Conservation (phyloP, 1,140 invertebrate genomes). For the Reticulitermes speratus region DNA sequence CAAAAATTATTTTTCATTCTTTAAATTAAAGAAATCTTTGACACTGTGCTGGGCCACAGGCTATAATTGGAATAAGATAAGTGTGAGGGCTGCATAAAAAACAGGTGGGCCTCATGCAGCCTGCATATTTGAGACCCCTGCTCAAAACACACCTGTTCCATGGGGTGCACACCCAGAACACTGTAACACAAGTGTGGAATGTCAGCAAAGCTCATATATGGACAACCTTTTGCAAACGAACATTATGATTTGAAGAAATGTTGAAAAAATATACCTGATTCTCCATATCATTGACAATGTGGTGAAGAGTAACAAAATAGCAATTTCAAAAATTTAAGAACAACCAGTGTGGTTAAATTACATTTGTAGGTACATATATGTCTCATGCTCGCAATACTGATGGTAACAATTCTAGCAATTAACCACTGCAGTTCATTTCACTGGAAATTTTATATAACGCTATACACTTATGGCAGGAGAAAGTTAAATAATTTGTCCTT, state of each 20-base stretch:
- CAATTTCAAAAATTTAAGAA: background rate
- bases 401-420: background rate
- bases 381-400: background rate
- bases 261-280: constrained; percentile 26
- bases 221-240: background rate
- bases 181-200: background rate
- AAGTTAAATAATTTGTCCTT: background rate
- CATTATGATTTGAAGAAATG: background rate
- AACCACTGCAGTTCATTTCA: background rate
- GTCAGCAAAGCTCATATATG: background rate
- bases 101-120: too few relatives aligned
- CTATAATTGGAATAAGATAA: too few relatives aligned
- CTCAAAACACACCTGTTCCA: background rate
- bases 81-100: too few relatives aligned
- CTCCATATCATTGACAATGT: constrained; percentile 1
- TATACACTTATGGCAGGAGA: background rate
- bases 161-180: background rate
- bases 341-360: background rate
- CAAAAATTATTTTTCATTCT: too few relatives aligned
- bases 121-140: too few relatives aligned
- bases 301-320: constrained; percentile 7
- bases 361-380: background rate
- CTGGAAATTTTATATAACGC: background rate
- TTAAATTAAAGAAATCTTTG: too few relatives aligned
- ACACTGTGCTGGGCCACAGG: too few relatives aligned